phyloP scores from a whole-genome alignment of 2,888 invertebrate species.

The Xylota segnis region DNA sequence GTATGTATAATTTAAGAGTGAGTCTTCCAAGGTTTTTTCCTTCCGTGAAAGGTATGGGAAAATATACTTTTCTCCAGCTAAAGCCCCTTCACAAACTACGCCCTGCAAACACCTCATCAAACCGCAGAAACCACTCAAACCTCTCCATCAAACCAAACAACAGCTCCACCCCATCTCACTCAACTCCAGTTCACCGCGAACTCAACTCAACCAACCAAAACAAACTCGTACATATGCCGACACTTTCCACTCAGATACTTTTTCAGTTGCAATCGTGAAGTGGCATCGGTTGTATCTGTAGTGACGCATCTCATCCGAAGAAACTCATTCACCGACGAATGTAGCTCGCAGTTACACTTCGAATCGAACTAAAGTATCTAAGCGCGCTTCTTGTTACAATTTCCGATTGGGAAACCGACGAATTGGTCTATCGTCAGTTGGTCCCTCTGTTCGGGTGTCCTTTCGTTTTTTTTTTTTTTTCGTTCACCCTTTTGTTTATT shows the following conservation, averaged over 20 bases:
- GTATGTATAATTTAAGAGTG: no score
- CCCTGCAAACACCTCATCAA: not conserved
- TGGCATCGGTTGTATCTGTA: conserved; percentile 46
- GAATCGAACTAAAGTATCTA: conserved; percentile 25
- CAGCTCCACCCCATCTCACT: conserved; percentile 11
- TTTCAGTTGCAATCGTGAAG: conserved; percentile 70
- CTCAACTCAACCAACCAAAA: conserved; percentile 51
- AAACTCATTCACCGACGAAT: conserved; percentile 36
- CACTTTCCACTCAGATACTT: conserved; percentile 44
- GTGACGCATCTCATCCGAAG: conserved; percentile 11
- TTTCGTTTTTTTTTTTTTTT: conserved; percentile 14
- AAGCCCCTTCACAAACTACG: not conserved
- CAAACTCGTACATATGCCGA: conserved; percentile 45
- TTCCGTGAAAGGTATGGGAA: no score
- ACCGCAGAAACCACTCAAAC: conserved; percentile 20
- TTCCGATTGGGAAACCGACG: conserved; percentile 28
- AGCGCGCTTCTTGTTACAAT: conserved; percentile 26
- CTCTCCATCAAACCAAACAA: conserved; percentile 11
- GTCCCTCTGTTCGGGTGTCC: not conserved
- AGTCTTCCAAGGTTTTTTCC: no score
- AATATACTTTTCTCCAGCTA: not conserved
- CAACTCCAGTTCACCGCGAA: conserved; percentile 14
- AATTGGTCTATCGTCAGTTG: conserved; percentile 29
- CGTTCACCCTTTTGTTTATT: not conserved
- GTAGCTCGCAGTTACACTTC: conserved; percentile 19